These are phyloP conservation scores for Sebastes fasciatus DNA, from an alignment of 2,113 vertebrate genomes.

Conservation along the genomic window DNA sequence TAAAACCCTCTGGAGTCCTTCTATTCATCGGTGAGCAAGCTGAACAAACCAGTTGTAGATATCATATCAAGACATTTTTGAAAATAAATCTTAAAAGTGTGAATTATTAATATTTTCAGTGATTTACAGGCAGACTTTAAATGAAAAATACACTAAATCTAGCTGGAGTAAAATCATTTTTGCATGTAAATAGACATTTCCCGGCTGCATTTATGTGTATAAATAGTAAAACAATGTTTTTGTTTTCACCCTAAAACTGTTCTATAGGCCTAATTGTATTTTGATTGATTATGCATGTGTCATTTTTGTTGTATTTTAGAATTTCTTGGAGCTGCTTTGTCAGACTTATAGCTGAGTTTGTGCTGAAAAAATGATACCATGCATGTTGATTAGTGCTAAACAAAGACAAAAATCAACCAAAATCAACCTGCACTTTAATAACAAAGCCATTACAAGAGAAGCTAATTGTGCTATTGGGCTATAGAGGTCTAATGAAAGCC, in stretches of 20 bases:
- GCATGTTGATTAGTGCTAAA: neutral
- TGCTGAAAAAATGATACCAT: neutral
- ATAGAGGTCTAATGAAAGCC: neutral
- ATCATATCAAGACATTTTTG: neutral
- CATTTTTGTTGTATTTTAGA: neutral
- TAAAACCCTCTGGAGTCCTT: conserved; percentile 1
- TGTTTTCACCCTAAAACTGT: too few species aligned
- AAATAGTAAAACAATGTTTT: neutral
- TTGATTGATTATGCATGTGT: too few species aligned
- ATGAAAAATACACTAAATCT: too few species aligned
- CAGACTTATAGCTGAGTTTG: neutral
- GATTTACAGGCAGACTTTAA: too few species aligned
- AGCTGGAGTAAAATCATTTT: too few species aligned
- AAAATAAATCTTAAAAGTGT: neutral
- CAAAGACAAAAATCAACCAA: neutral
- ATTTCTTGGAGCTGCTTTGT: neutral
- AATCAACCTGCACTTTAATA: neutral
- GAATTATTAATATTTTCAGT: neutral
- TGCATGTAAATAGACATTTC: neutral
- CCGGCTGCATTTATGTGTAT: neutral
- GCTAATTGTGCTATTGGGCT: neutral
- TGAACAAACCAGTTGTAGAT: neutral
- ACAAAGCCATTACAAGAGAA: neutral
- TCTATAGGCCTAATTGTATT: too few species aligned
- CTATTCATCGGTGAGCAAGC: neutral